A percentile compares a stretch with the other conserved stretches of the same genome.
These are phyloP conservation scores for Puma concolor DNA, from an alignment of 2,113 vertebrate genomes.

Conservation along the genomic window DNA sequence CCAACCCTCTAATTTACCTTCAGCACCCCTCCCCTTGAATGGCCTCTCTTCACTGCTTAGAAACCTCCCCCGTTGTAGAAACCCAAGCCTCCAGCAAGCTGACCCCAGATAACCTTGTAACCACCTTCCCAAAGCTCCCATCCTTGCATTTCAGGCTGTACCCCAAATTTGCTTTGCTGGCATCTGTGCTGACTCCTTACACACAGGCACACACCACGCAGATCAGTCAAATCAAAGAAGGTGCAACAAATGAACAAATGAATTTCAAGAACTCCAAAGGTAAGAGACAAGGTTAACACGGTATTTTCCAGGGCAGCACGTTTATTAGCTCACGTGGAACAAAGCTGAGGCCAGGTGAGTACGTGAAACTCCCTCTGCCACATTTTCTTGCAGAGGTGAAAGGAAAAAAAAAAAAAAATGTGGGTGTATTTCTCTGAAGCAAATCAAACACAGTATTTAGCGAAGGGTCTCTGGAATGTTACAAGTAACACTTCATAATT, in stretches of 20 bases:
- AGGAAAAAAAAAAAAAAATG: background rate
- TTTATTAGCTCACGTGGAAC: background rate
- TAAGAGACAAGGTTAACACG: background rate
- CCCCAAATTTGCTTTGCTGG: background rate
- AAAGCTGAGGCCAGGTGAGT: background rate
- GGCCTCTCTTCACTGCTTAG: background rate
- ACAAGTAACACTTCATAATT: slow-evolving; percentile 78
- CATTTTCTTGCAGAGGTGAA: background rate
- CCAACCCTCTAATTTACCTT: background rate
- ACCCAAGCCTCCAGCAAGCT: background rate
- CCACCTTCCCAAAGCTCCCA: too few relatives aligned
- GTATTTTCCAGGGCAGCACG: background rate
- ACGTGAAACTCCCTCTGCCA: accelerated
- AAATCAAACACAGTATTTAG: slow-evolving; percentile 65
- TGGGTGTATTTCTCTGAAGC: slow-evolving; percentile 62
- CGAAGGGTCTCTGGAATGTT: slow-evolving; percentile 75
- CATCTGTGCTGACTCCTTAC: background rate
- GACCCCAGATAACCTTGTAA: background rate
- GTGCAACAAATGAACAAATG: background rate
- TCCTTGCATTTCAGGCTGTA: background rate
- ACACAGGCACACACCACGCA: background rate
- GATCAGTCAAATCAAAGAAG: background rate
- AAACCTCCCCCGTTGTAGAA: background rate
- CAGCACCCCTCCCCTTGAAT: background rate
- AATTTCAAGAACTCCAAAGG: background rate